Evolutionary conservation across 1,140 invertebrate species (phyloP), one percentile per base, ranked within the genome.

Genomic region (Drosophila sproati): DNA sequence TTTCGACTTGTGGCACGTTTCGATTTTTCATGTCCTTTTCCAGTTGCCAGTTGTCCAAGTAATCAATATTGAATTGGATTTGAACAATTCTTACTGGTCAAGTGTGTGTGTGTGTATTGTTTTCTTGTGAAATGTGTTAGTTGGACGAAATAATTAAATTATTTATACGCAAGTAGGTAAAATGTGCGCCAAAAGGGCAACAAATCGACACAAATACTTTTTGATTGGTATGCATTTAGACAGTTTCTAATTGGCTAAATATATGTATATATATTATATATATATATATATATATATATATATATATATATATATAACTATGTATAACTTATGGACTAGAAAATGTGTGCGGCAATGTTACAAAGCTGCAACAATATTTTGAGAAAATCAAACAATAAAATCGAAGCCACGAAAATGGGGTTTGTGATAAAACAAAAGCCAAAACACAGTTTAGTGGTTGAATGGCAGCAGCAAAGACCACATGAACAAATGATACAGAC

Each of bases 361-460:
- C 3, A 59, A 48, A 64, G 34, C 50, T 64, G 52, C 57, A 79
- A 82, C 74, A 83, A 83, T 74, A 77, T 88, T 80, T 83, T 83
- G 69, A 72, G 80, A 89, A 89, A 78, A 80, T 87, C 87, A 70
- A 77, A 82, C 67, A 64, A 48, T 68, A 79, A 79, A 87, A 87
- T 88, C 80, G 80, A 89, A 88, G 50, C 83, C 82, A 69, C 83
- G 78, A 72, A 71, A 80, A 80, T 87, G 83, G 78, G 83, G 83
- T n/a, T 80, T 62, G 61, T 32, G 73, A 70, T 87, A 66, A 77
- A 88, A 87, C 82, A 87, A 88, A 87, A 87, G 82, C 83, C 83
- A 88, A 87, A 87, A 88, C 83, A 87, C 80, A 88, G 77, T 88
- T 87, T 87, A 87, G 82, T 87, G 82, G 82, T 87, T 82, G 80